Evolutionary conservation across 2,888 invertebrate species (phyloP), one percentile per base, ranked within the genome.

Genomic region (Epistrophe eligans): DNA sequence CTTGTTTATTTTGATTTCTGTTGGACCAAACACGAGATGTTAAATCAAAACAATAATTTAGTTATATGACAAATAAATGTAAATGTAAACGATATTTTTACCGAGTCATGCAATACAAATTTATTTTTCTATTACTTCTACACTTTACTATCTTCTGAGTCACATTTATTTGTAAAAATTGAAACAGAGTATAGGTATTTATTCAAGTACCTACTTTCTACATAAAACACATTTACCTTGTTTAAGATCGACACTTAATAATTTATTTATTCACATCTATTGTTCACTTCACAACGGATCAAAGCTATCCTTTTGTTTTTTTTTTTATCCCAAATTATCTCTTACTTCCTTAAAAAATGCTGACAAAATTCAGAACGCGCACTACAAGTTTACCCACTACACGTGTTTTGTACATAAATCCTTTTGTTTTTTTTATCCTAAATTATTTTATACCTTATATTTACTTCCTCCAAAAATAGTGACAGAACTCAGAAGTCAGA

Each of bases 311-410:
- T 45, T 45, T 45, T 10, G 1, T 11, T 11, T 28, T 11, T 11
- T 28, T 15, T 28, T 55, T 13, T 24, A 55, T 40, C 10, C 13
- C 13, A 60, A 60, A 40, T 24, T 13, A 24, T 10, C n/a, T 40
- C 38, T 24, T 62, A 19, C 40, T 62, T 62, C 2, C n/a, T 48
- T 17, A 17, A 35, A 35, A 32, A 35, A 8, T 35, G 6, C 1
- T 35, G 7, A 7, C 45, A 15, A 1, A 24, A 6, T 6, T 35
- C 11, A 43, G 13, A 24, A 43, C 38, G 40, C 62, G 13, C 62
- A 43, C 62, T 62, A 10, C 19, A 9, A 62, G 15, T n/a, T 62
- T 43, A 40, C 62, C 32, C 66, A 66, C 45, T 48, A 48, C 66
- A 66, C 66, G 48, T 45, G 48, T 48, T 66, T 48, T 24, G 24